Conservation (phyloP, 2,888 invertebrate species). For the Hyposoter didymator region DNA sequence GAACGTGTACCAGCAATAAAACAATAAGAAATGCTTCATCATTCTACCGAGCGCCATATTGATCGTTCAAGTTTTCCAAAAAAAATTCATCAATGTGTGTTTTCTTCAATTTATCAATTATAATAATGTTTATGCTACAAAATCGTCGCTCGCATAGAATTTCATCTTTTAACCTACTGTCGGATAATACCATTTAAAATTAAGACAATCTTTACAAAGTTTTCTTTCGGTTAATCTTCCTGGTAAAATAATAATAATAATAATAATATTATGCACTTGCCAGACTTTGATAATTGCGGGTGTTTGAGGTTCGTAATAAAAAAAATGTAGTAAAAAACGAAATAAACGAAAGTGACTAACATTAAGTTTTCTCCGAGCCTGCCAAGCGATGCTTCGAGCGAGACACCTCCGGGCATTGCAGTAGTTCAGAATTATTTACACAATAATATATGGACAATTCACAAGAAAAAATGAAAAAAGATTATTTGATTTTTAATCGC, state of each 20-base stretch:
- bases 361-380: constrained; percentile 7
- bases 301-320: constrained; percentile 52
- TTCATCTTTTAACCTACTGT: constrained; percentile 52
- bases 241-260: constrained; percentile 53
- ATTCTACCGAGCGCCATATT: constrained; percentile 60
- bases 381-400: constrained; percentile 48
- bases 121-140: constrained; percentile 69
- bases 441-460: constrained; percentile 41
- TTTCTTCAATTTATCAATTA: constrained; percentile 59
- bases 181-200: constrained; percentile 65
- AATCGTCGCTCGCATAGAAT: constrained; percentile 68
- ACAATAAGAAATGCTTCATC: constrained; percentile 53
- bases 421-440: constrained; percentile 62
- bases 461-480: constrained; percentile 22
- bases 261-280: constrained; percentile 65
- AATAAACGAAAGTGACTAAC: constrained; percentile 36
- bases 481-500: constrained; percentile 33
- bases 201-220: constrained; percentile 64
- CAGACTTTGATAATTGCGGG: constrained; percentile 62
- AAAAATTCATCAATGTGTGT: background rate
- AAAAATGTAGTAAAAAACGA: constrained; percentile 43
- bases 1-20: constrained; percentile 49
- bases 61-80: constrained; percentile 44
- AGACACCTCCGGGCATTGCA: constrained; percentile 44
- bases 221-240: constrained; percentile 14